These are phyloP conservation scores for Clarias magur DNA, from an alignment of 2,113 vertebrate species.

Conservation along the genomic window DNA sequence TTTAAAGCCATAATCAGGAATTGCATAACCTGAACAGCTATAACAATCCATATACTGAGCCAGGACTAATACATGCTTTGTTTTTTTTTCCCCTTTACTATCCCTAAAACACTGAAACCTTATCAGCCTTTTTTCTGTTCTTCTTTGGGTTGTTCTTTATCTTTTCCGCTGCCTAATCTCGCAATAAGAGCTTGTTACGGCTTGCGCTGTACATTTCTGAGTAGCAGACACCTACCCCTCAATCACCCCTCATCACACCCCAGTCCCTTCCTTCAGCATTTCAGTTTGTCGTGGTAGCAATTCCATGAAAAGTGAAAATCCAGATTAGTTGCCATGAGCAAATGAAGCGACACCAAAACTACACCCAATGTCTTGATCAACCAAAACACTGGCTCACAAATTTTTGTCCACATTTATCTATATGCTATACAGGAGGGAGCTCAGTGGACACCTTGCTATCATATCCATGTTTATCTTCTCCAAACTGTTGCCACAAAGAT, in stretches of 20 bases:
- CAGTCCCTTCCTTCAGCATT: neutral
- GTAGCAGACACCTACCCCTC: neutral
- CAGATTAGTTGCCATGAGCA: neutral
- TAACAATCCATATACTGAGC: neutral
- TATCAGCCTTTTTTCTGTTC: neutral
- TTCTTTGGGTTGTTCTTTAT: constrained; percentile 23
- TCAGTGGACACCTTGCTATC: neutral
- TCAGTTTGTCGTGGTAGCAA: no score
- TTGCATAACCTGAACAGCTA: no score
- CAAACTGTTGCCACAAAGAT: neutral
- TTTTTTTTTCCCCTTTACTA: neutral
- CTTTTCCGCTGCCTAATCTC: constrained; percentile 5
- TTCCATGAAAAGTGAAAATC: neutral
- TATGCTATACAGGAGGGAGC: neutral
- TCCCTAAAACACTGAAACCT: neutral
- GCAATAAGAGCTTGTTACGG: constrained; percentile 24
- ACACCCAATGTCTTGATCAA: neutral
- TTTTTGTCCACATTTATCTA: neutral
- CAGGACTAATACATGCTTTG: neutral
- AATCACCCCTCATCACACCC: neutral
- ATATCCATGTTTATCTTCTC: neutral
- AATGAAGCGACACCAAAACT: neutral
- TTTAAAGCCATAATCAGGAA: neutral
- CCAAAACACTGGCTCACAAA: neutral
- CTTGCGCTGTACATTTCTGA: constrained; percentile 34